Percentiles rank a stretch among this genome's conserved stretches.
Conservation (phyloP, 1,140 invertebrate genomes). For the Zophobas morio region DNA sequence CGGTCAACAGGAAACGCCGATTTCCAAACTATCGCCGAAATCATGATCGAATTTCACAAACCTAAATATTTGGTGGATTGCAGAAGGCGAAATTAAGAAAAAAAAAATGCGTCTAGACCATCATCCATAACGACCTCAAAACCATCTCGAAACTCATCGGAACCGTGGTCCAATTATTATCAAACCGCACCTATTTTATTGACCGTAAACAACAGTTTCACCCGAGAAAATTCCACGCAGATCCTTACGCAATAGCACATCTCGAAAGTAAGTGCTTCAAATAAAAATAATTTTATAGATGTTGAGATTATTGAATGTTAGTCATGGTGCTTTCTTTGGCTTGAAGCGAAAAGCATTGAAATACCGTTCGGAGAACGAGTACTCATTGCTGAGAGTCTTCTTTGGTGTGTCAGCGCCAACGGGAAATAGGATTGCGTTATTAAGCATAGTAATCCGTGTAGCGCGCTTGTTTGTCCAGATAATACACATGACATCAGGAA, state of each 20-base stretch:
- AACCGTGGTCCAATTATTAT: slow-evolving; percentile 5
- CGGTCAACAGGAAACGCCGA: too few relatives aligned
- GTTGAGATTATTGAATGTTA: background rate
- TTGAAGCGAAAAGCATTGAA: background rate
- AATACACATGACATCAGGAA: background rate
- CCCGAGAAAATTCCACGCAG: slow-evolving; percentile 6
- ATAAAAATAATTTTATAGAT: slow-evolving; percentile 11
- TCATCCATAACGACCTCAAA: slow-evolving; percentile 1
- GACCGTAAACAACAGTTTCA: background rate
- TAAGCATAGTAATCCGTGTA: background rate
- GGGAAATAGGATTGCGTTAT: background rate
- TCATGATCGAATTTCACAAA: too few relatives aligned
- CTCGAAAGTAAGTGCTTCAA: background rate
- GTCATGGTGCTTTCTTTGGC: slow-evolving; percentile 16
- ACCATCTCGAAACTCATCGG: background rate
- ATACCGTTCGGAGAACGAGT: background rate
- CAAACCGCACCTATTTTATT: background rate
- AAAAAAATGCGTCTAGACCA: slow-evolving; percentile 4
- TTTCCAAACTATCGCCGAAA: too few relatives aligned
- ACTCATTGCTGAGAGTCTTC: too few relatives aligned
- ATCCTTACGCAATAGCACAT: slow-evolving; percentile 22
- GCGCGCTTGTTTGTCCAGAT: background rate
- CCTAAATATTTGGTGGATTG: too few relatives aligned
- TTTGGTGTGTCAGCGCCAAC: too few relatives aligned
- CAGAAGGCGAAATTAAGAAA: background rate